Evolutionary conservation across 2,113 vertebrate species (phyloP).

Genomic region (Clarias batrachus): DNA sequence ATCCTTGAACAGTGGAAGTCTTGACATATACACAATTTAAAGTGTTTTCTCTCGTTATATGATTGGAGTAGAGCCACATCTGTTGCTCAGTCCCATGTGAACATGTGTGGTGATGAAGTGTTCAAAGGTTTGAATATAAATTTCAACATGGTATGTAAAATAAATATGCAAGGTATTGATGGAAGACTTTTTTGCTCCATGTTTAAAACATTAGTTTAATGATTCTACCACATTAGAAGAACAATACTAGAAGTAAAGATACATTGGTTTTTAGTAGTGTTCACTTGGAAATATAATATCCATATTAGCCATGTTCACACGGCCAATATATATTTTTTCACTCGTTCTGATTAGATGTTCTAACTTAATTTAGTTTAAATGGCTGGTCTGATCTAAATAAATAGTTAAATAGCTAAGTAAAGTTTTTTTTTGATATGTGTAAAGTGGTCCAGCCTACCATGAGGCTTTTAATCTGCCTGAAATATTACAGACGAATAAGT

Average conservation of each 20-base stretch:
- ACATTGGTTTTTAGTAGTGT: background rate
- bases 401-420: too few species aligned
- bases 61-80: too few species aligned
- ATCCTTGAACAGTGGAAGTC: background rate
- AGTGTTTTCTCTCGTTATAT: background rate
- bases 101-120: background rate
- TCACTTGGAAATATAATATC: background rate
- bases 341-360: too few species aligned
- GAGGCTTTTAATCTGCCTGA: too few species aligned
- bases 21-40: background rate
- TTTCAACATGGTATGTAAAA: background rate
- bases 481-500: too few species aligned
- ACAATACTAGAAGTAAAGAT: background rate
- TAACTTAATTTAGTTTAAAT: too few species aligned
- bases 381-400: too few species aligned
- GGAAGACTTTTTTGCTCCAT: background rate
- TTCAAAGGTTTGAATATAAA: background rate
- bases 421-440: too few species aligned
- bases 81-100: background rate
- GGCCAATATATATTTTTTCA: too few species aligned
- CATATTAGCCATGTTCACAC: too few species aligned
- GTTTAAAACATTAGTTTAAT: background rate
- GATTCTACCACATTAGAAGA: background rate
- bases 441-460: too few species aligned
- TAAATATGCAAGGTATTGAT: background rate